Evolutionary conservation across 2,113 vertebrate species (phyloP).

Genomic region (Aegypius monachus): DNA sequence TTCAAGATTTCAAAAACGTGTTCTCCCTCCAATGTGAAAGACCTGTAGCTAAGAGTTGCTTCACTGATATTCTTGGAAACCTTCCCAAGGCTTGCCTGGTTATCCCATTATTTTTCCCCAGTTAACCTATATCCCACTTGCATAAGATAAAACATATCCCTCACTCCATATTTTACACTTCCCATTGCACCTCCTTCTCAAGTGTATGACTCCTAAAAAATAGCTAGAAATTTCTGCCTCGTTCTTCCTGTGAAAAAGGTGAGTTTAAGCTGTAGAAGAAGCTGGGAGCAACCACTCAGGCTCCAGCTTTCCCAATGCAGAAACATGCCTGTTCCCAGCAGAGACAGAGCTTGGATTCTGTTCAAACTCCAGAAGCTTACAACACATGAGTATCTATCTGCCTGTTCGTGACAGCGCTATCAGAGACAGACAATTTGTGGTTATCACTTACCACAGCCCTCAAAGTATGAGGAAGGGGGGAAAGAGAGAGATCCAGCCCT

Average conservation of each 20-base stretch:
- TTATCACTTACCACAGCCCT: neutral
- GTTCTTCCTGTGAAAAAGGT: neutral
- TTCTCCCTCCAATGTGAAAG: neutral
- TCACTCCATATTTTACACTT: neutral
- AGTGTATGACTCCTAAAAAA: neutral
- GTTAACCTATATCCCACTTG: neutral
- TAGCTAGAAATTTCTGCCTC: neutral
- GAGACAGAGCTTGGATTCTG: neutral
- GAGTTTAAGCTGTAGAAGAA: neutral
- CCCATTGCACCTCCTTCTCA: neutral
- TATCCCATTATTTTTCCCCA: neutral
- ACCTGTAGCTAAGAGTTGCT: neutral
- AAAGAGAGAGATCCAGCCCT: neutral
- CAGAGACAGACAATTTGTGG: neutral
- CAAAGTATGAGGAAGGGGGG: neutral
- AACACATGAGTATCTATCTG: neutral
- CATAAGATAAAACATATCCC: neutral
- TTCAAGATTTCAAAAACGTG: neutral
- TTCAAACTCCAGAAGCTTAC: neutral
- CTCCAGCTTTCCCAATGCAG: neutral
- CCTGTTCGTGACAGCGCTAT: neutral
- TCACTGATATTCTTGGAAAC: neutral
- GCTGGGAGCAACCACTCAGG: neutral
- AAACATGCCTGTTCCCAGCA: neutral
- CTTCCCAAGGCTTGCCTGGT: neutral